phyloP scores from a whole-genome alignment of 2,113 vertebrate genomes.

The Takifugu flavidus region DNA sequence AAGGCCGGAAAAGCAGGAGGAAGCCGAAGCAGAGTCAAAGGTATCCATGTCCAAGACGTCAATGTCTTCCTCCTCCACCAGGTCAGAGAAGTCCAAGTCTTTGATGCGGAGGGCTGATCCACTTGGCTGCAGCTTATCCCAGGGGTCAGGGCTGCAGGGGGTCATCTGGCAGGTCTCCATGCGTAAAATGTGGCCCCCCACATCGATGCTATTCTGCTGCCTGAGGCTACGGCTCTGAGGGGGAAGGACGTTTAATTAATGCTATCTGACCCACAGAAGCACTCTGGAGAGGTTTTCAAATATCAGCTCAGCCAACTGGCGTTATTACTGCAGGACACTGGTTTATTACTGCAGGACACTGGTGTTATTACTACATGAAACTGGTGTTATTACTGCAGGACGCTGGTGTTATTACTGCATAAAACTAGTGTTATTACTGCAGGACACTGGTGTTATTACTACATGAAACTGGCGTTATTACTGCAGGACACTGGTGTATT shows the following conservation, averaged over 20 bases:
- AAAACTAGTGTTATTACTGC: no score
- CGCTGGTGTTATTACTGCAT: no score
- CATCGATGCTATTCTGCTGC: constrained; percentile 79
- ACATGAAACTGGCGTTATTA: no score
- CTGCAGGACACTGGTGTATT: no score
- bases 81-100: constrained; percentile 94
- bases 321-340: no score
- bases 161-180: constrained; percentile 74
- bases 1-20: constrained; percentile 5
- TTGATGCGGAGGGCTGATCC: constrained; percentile 82
- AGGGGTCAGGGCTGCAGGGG: constrained; percentile 66
- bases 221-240: constrained; percentile 48
- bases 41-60: constrained; percentile 80
- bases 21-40: constrained; percentile 37
- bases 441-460: no score
- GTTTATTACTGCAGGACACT: no score
- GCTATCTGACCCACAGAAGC: background rate
- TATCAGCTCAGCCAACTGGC: no score
- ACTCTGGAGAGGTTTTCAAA: no score
- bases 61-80: constrained; percentile 89
- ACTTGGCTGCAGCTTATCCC: constrained; percentile 70
- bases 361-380: no score
- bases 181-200: constrained; percentile 70
- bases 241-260: background rate
- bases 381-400: no score